Evolutionary conservation across 2,888 invertebrate species (phyloP), one percentile per base, ranked within the genome.

Genomic region (Oxytorus armatus): DNA sequence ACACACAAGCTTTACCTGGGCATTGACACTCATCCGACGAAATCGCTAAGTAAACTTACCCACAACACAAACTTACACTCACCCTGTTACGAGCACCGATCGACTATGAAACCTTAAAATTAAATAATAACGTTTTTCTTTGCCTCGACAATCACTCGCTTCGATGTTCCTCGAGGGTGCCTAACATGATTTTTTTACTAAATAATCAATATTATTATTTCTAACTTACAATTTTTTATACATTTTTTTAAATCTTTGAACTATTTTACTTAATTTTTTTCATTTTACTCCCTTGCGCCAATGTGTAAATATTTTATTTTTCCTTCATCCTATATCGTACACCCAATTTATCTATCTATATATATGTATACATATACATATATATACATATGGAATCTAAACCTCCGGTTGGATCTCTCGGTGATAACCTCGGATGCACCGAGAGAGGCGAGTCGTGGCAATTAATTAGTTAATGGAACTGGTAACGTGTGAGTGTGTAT

Each of bases 401-500:
- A 53, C 3, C n/a, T 39, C n/a, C 11, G 21, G 8, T 61, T 11
- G 36, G 72, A 61, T 61, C 25, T 72, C 61, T 53, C 72, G 16
- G 59, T 59, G 66, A 76, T 76, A 79, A 79, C 65, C 59, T 75
- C 29, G 66, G 57, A 61, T 66, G 66, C 66, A 53, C 59, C 53
- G 47, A 18, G 29, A 51, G 51, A 55, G 11, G 16, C 42, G 53
- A 59, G 39, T 51, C 51, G 66, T 36, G 42, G 39, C 66, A 49
- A 73, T 80, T 80, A 76, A 76, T 80, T 76, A 80, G 61, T 68
- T 76, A 68, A 80, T 76, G 79, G 79, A 76, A 72, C 59, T 61
- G 72, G 61, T 18, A 51, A 76, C 66, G 68, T 68, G 44, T 11
- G 53, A 18, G 21, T 36, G 66, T 23, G 21, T 11, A 33, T 16